Evolutionary conservation across 2,888 invertebrate species (phyloP).

Genomic region (Apoda limacodes): DNA sequence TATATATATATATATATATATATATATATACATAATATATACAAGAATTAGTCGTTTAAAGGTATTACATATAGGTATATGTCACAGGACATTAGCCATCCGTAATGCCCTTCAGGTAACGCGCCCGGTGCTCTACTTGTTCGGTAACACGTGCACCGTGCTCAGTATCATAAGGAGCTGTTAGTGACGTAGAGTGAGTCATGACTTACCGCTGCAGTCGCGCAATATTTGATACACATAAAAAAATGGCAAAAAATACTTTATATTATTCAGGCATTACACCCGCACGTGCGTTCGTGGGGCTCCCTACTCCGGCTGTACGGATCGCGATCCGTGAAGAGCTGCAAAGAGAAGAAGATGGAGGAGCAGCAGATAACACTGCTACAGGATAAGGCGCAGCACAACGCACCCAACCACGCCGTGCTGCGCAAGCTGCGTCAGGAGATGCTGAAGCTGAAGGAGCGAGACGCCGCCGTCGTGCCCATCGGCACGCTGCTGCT

Average conservation of each 20-base stretch:
- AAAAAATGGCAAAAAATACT: too few relatives aligned
- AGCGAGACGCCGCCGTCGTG: conserved; percentile 70
- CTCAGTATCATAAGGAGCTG: too few relatives aligned
- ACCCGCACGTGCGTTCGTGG: conserved; percentile 96
- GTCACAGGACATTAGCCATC: too few relatives aligned
- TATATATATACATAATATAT: too few relatives aligned
- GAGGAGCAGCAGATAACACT: conserved; percentile 94
- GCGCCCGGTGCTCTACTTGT: too few relatives aligned
- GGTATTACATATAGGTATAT: too few relatives aligned
- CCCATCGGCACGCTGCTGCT: conserved; percentile 67
- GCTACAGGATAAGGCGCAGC: conserved; percentile 83
- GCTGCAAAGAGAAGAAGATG: conserved; percentile 91
- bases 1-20: too few relatives aligned
- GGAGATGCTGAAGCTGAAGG: conserved; percentile 84
- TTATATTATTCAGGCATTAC: conserved; percentile 74
- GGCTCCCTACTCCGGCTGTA: conserved; percentile 94
- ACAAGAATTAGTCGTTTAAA: too few relatives aligned
- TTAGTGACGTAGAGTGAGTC: too few relatives aligned
- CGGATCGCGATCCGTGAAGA: conserved; percentile 91
- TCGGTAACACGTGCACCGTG: too few relatives aligned
- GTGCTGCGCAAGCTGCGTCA: conserved; percentile 85
- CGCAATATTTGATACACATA: background rate
- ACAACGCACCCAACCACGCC: conserved; percentile 92
- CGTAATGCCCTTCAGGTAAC: too few relatives aligned
- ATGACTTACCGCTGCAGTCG: background rate